Evolutionary conservation across 2,888 invertebrate genomes (phyloP).

Genomic region (Acholoe squamosa): DNA sequence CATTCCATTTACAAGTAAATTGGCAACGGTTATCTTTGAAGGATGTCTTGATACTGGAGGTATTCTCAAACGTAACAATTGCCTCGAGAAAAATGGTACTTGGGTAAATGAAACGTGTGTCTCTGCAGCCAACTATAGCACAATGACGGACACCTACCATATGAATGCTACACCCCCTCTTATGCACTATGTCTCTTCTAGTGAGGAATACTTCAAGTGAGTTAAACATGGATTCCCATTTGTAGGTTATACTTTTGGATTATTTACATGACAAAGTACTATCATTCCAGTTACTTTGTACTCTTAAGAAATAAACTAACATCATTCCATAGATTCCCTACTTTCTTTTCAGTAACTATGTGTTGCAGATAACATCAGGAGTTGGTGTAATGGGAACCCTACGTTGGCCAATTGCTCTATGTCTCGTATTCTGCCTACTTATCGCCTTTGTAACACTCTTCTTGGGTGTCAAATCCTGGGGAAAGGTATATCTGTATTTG

Average conservation of each 20-base stretch:
- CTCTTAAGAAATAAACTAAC: neutral
- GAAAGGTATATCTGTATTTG: constrained; percentile 25
- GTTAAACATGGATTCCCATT: neutral
- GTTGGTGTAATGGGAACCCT: neutral
- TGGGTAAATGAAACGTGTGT: neutral
- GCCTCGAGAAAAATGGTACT: neutral
- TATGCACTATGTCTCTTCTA: neutral
- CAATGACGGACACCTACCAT: neutral
- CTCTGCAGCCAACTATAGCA: neutral
- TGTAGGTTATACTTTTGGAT: neutral
- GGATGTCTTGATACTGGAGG: neutral
- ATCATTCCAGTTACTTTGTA: too few relatives aligned
- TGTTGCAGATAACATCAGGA: neutral
- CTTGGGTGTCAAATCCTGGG: constrained; percentile 15
- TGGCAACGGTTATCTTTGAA: neutral
- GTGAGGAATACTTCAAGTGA: constrained; percentile 47
- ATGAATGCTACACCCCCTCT: neutral
- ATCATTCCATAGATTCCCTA: neutral
- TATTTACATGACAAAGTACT: neutral
- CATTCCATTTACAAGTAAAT: too few relatives aligned
- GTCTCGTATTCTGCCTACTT: neutral
- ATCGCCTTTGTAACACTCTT: neutral
- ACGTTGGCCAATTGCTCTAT: neutral
- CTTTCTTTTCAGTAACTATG: constrained; percentile 4
- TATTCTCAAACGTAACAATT: neutral